These are phyloP conservation scores for Alosa sapidissima DNA, from an alignment of 2,797 vertebrate genomes.

Conservation along the genomic window DNA sequence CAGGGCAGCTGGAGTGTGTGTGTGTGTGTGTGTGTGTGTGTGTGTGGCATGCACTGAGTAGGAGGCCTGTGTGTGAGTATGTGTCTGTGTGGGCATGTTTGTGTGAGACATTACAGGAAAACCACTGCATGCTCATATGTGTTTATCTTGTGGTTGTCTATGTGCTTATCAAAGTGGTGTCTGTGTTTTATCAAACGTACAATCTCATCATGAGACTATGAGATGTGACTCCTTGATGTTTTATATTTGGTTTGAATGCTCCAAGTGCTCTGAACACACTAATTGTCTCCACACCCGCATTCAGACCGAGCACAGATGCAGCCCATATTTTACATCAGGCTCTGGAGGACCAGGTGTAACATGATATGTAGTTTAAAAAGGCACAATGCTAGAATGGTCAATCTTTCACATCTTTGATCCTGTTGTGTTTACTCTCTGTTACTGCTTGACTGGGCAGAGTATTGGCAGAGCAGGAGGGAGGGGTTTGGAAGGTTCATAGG, in stretches of 20 bases:
- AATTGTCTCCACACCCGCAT: not conserved
- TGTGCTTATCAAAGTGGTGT: not conserved
- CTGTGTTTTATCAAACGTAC: not conserved
- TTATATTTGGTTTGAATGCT: not conserved
- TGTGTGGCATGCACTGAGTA: not conserved
- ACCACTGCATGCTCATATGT: not conserved
- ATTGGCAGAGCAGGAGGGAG: not conserved
- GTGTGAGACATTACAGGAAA: not conserved
- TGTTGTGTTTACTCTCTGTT: not conserved
- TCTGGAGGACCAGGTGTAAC: not conserved
- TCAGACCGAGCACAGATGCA: not conserved
- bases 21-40: not conserved
- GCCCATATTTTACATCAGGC: not conserved
- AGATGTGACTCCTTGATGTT: not conserved
- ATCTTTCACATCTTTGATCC: not conserved
- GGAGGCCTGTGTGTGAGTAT: not conserved
- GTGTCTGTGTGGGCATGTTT: not conserved
- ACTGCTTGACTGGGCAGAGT: not conserved
- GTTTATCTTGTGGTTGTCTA: not conserved
- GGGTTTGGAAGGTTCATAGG: not conserved
- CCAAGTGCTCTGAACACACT: not conserved
- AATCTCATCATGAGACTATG: not conserved
- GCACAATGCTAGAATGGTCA: not conserved
- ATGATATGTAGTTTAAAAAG: not conserved
- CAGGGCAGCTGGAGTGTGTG: not conserved